Evolutionary conservation across 2,797 vertebrate species (phyloP), one percentile per base, ranked within the genome.

Genomic region (Odontamblyopus lacepedii): DNA sequence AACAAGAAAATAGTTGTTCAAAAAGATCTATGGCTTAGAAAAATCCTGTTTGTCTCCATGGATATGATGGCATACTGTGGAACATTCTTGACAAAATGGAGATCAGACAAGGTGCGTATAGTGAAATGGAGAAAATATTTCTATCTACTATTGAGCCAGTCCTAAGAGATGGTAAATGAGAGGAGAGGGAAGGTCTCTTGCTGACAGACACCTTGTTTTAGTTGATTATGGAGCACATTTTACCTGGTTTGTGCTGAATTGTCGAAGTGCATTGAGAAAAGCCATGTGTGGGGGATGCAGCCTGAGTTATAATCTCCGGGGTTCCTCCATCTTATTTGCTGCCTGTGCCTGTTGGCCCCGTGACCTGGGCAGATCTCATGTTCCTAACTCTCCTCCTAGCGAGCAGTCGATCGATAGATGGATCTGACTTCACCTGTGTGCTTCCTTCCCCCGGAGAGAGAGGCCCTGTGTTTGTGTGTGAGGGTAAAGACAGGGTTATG

Each of bases 351-450:
- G 76, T 75, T 82, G 73, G 82, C 84, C 87, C 88, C 85, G 82
- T 87, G 90, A 92, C 90, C 89, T 80, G 82, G 75, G 78, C 80
- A 79, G 87, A 84, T 90, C 91, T 92, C 88, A 88, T 87, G 82
- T 93, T 92, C 90, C 89, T 91, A 80, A 83, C 89, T 92, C 81
- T 81, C 88, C 88, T 88, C 87, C 82, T 87, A 81, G 89, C 91
- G 78, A 90, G 88, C 87, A 80, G 80, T 51, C 80, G 71, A 92
- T 90, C 89, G 82, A 94, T 93, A 84, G 79, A 92, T 91, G 85
- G 87, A 91, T 92, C 90, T 84, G 87, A 86, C 91, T 93, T 90
- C 79, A 87, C 88, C 89, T 86, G 67, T 87, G 88, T 86, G 85
- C 88, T 83, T 84, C 82, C 81, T 86, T 84, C 75, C 85, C 86